Base-by-base conservation (phyloP, 2,797 vertebrate genomes). In the Sebastes vulpes region DNA sequence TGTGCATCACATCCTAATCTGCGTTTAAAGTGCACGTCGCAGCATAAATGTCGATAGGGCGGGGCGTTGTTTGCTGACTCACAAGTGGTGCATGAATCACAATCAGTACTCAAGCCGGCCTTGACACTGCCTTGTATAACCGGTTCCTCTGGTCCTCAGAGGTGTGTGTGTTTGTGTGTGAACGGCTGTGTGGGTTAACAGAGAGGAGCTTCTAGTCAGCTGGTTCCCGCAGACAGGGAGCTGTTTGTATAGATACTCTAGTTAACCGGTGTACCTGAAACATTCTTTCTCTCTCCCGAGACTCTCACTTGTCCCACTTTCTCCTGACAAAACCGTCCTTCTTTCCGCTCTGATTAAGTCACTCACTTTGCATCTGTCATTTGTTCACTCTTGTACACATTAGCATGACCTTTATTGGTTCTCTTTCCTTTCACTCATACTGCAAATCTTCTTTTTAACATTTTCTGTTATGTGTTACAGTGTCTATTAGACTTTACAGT, bases 31-130 rank as follows among this genome's bases (percentile, higher is more conserved):
- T 81, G 74, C 81, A 86, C 72, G 72, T 86, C 38, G 68, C 63
- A 72, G 56, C 20, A 26, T 75, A 32, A 75, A 76, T 53, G 52
- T 67, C 42, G 71, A 4, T 16, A 35, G 80, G 81, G 59, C 14
- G 32, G 64, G 58, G 58, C 77, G 61, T 50, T 82, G 75, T 82
- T 86, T 90, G 79, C 87, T 75, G 56, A 80, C 63, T 85, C 29
- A 29, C 31, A 16, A 85, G 56, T 81, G 73, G 35, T 84, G 91
- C 93, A 90, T 95, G 93, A 89, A 77, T 87, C 82, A 81, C 66
- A 65, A 46, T n/a, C 12, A 5, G 21, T 61, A 56, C 67, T 68
- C 21, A 63, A 56, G 16, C 53, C 50, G 48, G 63, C 48, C 65
- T 80, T 74, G 42, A 85, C 79, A 81, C 65, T 79, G 77, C 57